Percentiles rank a stretch among this genome's conserved stretches.
phyloP scores from a whole-genome alignment of 2,113 vertebrate genomes.

The Callorhinus ursinus region DNA sequence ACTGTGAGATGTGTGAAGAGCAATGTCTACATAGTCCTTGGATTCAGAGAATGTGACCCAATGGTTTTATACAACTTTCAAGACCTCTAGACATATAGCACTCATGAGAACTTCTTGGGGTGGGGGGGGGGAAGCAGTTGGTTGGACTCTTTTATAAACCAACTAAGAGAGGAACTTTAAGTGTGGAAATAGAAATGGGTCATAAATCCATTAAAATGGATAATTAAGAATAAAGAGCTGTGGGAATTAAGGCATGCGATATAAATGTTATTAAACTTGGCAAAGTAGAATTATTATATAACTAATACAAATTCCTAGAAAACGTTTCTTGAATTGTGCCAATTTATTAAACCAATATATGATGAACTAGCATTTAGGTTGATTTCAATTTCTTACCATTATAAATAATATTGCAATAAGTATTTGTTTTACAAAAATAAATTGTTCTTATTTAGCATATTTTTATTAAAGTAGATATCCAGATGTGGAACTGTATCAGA shows the following conservation, averaged over 20 bases:
- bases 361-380: background rate
- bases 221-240: background rate
- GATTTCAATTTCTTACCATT: constrained; percentile 2
- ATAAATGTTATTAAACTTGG: background rate
- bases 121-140: background rate
- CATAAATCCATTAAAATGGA: background rate
- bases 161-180: background rate
- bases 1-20: background rate
- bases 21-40: background rate
- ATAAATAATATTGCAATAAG: background rate
- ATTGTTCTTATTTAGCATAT: background rate
- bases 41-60: background rate
- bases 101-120: background rate
- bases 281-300: background rate
- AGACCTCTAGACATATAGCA: background rate
- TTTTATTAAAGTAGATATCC: background rate
- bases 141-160: background rate
- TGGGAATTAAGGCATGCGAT: background rate
- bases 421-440: background rate
- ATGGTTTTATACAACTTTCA: background rate
- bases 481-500: background rate
- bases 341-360: constrained; percentile 2
- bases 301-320: background rate
- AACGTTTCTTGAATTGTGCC: constrained; percentile 12
- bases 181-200: background rate